phyloP scores from a whole-genome alignment of 2,888 invertebrate species.

The Hylaea fasciaria region DNA sequence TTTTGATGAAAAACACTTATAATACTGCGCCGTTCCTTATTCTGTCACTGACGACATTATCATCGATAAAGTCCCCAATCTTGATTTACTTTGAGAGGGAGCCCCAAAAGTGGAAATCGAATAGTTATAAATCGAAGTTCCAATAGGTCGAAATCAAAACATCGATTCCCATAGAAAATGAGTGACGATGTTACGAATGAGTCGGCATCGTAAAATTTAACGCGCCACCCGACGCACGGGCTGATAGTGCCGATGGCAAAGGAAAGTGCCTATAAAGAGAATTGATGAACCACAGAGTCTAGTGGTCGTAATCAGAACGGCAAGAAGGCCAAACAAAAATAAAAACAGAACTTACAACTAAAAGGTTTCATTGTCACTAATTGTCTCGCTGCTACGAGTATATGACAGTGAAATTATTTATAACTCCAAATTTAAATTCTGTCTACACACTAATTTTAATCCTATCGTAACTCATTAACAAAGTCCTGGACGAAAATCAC shows the following conservation, averaged over 20 bases:
- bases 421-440: no score
- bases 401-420: no score
- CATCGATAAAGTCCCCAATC: no score
- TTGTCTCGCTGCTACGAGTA: no score
- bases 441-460: no score
- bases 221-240: conserved; percentile 62
- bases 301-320: conserved; percentile 27
- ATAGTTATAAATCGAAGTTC: conserved; percentile 10
- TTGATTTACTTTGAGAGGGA: background rate
- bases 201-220: conserved; percentile 79
- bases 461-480: no score
- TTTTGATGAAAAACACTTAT: no score
- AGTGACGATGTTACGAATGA: conserved; percentile 75
- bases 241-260: conserved; percentile 76
- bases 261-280: conserved; percentile 78
- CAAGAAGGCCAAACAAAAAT: background rate
- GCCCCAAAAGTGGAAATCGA: background rate
- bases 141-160: conserved; percentile 30
- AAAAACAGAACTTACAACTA: no score
- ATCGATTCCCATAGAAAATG: conserved; percentile 55
- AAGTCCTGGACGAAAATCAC: no score
- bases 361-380: no score
- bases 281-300: conserved; percentile 70
- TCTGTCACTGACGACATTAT: no score
- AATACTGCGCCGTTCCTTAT: no score